These are phyloP conservation scores for Potamarius usumacintae DNA, from an alignment of 2,113 vertebrate genomes.

Conservation along the genomic window DNA sequence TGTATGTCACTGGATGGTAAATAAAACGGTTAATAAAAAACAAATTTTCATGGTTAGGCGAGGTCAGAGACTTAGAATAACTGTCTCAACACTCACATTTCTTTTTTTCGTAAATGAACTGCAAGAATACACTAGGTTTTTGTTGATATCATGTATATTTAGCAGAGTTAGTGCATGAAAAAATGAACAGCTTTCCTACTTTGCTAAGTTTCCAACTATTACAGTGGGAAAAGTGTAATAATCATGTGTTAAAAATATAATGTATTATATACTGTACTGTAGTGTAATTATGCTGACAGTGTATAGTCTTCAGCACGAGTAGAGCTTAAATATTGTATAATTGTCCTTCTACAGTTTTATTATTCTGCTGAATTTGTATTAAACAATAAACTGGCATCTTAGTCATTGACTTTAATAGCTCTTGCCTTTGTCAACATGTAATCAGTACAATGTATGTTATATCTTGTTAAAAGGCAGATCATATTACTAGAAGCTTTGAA, in stretches of 20 bases:
- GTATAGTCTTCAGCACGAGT: background rate
- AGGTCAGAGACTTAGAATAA: background rate
- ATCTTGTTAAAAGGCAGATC: background rate
- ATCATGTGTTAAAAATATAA: background rate
- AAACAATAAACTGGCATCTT: slow-evolving; percentile 8
- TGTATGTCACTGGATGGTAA: background rate
- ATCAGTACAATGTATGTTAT: background rate
- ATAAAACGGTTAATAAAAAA: background rate
- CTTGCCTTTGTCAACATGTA: background rate
- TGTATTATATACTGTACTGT: background rate
- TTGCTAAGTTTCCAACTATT: background rate
- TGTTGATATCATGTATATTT: background rate
- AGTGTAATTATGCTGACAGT: background rate
- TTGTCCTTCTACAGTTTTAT: background rate
- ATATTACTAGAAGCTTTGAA: slow-evolving; percentile 18
- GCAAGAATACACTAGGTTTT: background rate
- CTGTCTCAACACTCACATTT: background rate
- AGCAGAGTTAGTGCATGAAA: background rate
- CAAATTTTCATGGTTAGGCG: background rate
- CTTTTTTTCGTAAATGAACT: background rate
- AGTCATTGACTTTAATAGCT: background rate
- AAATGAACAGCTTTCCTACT: background rate
- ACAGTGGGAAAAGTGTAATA: background rate
- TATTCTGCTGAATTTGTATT: background rate
- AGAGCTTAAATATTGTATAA: background rate